Conservation (phyloP, 2,888 invertebrate genomes). For the Drosophila siamana region DNA sequence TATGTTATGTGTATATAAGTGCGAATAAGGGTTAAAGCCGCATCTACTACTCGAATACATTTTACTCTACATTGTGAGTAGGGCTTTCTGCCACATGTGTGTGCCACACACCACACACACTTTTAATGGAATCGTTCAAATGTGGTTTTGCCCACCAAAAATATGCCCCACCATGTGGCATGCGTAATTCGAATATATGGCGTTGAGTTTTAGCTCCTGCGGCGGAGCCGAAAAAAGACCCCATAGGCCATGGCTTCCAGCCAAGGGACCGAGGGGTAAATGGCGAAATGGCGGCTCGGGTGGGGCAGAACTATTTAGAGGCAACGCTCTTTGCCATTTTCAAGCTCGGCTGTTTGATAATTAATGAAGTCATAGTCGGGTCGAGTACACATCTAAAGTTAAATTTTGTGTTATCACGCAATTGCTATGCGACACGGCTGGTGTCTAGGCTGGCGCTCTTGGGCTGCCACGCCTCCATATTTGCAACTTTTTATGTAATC, state of each 20-base stretch:
- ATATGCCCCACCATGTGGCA: slow-evolving; percentile 37
- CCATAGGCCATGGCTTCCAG: no score
- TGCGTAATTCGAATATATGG: slow-evolving; percentile 75
- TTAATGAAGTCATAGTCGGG: slow-evolving; percentile 78
- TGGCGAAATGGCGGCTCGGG: slow-evolving; percentile 12
- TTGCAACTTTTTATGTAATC: slow-evolving; percentile 73
- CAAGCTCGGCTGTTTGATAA: slow-evolving; percentile 72
- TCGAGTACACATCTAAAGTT: slow-evolving; percentile 72
- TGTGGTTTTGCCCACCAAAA: slow-evolving; percentile 55
- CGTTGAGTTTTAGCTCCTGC: slow-evolving; percentile 46
- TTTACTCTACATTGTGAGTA: background rate
- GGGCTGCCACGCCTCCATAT: slow-evolving; percentile 62
- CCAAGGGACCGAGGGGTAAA: background rate
- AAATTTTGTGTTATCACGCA: slow-evolving; percentile 77
- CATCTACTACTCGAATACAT: slow-evolving; percentile 36
- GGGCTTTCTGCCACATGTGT: slow-evolving; percentile 16
- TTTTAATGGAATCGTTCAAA: slow-evolving; percentile 76
- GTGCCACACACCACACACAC: slow-evolving; percentile 46
- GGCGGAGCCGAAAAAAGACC: slow-evolving; percentile 5
- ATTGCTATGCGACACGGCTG: slow-evolving; percentile 52
- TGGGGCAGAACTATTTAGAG: slow-evolving; percentile 56
- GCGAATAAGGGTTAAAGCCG: slow-evolving; percentile 75
- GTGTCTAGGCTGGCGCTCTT: slow-evolving; percentile 29
- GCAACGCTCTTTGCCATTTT: slow-evolving; percentile 58
- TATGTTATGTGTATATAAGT: slow-evolving; percentile 25